A percentile compares a stretch with the other conserved stretches of the same genome.
Evolutionary conservation across 2,888 invertebrate species (phyloP).

Genomic region (Habrosyne pyritoides): DNA sequence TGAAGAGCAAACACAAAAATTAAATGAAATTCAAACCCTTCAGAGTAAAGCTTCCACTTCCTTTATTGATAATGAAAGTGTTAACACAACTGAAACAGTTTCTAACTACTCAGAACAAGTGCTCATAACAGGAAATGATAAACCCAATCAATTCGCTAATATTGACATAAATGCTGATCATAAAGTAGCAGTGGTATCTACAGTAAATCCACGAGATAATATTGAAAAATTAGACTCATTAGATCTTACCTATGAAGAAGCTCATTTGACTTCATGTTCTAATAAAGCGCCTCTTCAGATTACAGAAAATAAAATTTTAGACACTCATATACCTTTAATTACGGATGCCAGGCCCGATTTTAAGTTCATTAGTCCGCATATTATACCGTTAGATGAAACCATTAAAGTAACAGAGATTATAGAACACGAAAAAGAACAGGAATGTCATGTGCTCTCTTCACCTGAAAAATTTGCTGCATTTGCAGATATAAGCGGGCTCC

Average conservation of each 20-base stretch:
- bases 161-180: slow-evolving; percentile 78
- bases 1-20: slow-evolving; percentile 79
- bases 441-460: slow-evolving; percentile 30
- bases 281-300: slow-evolving; percentile 61
- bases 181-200: slow-evolving; percentile 75
- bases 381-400: slow-evolving; percentile 51
- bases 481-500: slow-evolving; percentile 70
- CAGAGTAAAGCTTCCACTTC: slow-evolving; percentile 79
- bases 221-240: slow-evolving; percentile 49
- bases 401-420: slow-evolving; percentile 63
- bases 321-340: slow-evolving; percentile 65
- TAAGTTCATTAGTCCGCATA: slow-evolving; percentile 54
- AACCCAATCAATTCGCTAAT: slow-evolving; percentile 76
- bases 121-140: slow-evolving; percentile 57
- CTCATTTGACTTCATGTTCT: slow-evolving; percentile 56
- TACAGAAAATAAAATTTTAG: slow-evolving; percentile 67
- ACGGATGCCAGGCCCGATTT: slow-evolving; percentile 42
- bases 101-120: slow-evolving; percentile 77
- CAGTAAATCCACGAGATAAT: slow-evolving; percentile 66
- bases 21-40: slow-evolving; percentile 81
- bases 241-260: slow-evolving; percentile 57
- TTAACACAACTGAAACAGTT: slow-evolving; percentile 84
- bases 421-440: slow-evolving; percentile 67
- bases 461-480: slow-evolving; percentile 60
- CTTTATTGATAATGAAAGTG: slow-evolving; percentile 83